Evolutionary conservation across 1,140 invertebrate species (phyloP), one percentile per base, ranked within the genome.

Genomic region (Dinoponera quadriceps): DNA sequence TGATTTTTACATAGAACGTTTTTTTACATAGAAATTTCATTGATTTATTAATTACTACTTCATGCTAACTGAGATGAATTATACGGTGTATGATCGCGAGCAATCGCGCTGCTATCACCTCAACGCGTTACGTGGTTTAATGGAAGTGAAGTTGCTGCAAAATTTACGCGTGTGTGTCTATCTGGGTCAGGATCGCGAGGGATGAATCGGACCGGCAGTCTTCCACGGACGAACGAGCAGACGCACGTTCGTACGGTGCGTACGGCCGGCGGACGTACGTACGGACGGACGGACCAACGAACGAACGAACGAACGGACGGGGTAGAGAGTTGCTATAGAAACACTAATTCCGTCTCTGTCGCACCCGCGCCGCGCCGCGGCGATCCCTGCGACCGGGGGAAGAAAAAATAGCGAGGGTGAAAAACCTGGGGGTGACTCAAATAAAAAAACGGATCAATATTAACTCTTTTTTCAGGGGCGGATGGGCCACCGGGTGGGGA

Each of bases 371-470:
- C 65, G n/a, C 69, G 74, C 59, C 85, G 81, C 80, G 85, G 89
- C 90, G 88, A 89, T 90, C 84, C 89, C 82, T 90, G 90, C 90
- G 89, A 83, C 86, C 90, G 90, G 92, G 92, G 91, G 87, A 92
- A 93, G 92, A 93, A 93, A 93, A 94, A 94, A 94, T 93, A 94
- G 93, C 93, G 93, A 93, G 93, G 92, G 93, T 93, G 92, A 93
- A 93, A 93, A 93, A 93, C 90, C 92, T 92, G 92, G 92, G 93
- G 93, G 92, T 93, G 92, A 94, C 93, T 94, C 92, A 93, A 93
- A 94, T 93, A 93, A 94, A 94, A 92, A 93, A 93, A 92, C 92
- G 92, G 93, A 94, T 94, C 93, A 93, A 94, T 94, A 94, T 94
- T 94, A 94, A 94, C 93, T 94, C 93, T 94, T 94, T 94, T 93